Evolutionary conservation across 2,797 vertebrate species (phyloP).

Genomic region (Myotis myotis): DNA sequence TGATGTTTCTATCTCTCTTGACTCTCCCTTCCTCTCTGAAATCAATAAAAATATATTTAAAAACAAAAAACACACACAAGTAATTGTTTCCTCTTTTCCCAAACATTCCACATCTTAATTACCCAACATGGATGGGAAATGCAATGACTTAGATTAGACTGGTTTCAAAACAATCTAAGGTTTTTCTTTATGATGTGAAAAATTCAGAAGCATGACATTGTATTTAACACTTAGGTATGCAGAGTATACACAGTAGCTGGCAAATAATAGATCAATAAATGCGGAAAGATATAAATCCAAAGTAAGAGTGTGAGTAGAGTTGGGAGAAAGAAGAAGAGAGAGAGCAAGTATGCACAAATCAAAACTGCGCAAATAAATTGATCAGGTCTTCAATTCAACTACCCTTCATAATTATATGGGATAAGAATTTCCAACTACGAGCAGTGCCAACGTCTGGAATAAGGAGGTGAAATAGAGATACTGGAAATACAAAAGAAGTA

Average conservation of each 20-base stretch:
- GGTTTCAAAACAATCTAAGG: constrained; percentile 15
- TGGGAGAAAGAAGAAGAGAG: neutral
- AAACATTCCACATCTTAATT: neutral
- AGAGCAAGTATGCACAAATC: neutral
- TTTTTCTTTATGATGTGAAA: constrained; percentile 5
- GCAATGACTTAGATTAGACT: neutral
- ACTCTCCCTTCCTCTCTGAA: too few relatives aligned
- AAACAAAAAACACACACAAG: neutral
- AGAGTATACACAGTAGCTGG: neutral
- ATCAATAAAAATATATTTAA: too few relatives aligned
- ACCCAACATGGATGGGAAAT: neutral
- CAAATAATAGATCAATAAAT: neutral
- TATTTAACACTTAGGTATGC: constrained; percentile 34
- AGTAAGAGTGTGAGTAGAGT: neutral
- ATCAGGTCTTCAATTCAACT: neutral
- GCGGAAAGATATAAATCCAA: constrained; percentile 4
- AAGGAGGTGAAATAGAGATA: neutral
- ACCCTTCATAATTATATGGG: neutral
- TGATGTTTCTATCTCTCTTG: too few relatives aligned
- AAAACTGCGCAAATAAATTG: neutral
- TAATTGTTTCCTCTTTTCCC: neutral
- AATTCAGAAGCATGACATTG: neutral
- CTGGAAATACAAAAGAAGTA: constrained; percentile 26
- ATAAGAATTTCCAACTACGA: neutral
- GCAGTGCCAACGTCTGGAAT: neutral